Conservation (phyloP, 2,888 invertebrate genomes). For the Mayetiola destructor region DNA sequence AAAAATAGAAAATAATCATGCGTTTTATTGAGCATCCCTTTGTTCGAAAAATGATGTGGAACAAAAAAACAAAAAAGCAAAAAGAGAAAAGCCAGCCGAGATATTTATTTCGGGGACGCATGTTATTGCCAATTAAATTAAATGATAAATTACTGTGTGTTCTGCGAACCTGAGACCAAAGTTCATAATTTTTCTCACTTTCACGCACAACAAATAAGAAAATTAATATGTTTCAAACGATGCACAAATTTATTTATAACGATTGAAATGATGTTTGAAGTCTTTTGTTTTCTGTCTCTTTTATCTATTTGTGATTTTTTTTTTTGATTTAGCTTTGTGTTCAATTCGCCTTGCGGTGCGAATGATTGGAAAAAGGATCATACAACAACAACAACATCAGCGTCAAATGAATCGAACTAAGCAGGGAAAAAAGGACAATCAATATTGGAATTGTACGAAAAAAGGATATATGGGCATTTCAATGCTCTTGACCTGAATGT, state of each 20-base stretch:
- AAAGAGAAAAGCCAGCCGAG: no score
- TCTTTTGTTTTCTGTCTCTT: neutral
- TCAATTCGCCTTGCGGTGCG: neutral
- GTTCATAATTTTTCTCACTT: neutral
- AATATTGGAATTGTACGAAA: neutral
- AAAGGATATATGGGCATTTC: slow-evolving; percentile 7
- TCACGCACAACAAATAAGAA: neutral
- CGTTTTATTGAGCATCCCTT: no score
- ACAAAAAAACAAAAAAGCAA: no score
- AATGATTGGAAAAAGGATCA: neutral
- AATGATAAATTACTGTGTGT: slow-evolving; percentile 6
- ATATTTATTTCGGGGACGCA: no score
- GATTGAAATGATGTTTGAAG: neutral
- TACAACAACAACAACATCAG: no score
- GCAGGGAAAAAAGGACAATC: no score
- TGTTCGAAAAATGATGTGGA: no score
- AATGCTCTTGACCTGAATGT: slow-evolving; percentile 3
- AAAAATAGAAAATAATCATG: neutral
- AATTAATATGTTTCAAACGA: slow-evolving; percentile 7
- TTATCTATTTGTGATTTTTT: neutral
- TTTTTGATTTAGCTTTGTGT: neutral
- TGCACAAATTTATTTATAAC: slow-evolving; percentile 8
- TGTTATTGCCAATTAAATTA: slow-evolving; percentile 9
- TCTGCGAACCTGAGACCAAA: neutral
- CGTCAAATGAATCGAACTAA: no score